Conservation (phyloP, 2,797 vertebrate species). For the Acipenser transmontanus region DNA sequence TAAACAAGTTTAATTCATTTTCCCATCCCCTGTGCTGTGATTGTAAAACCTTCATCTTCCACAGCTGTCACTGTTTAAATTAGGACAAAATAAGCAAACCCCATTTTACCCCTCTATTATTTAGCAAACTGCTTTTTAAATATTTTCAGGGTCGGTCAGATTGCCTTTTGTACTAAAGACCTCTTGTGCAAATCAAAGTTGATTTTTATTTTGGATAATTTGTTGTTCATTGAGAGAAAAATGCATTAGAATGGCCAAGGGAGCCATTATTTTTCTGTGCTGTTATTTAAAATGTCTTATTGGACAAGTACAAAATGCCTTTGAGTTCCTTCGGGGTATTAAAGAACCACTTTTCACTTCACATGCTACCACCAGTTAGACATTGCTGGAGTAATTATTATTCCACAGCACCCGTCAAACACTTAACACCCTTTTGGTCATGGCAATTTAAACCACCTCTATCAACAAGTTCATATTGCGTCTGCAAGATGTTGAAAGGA, state of each 20-base stretch:
- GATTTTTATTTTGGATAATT: constrained; percentile 68
- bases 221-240: constrained; percentile 74
- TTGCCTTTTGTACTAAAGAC: constrained; percentile 60
- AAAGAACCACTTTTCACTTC: constrained; percentile 40
- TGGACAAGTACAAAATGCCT: constrained; percentile 66
- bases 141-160: constrained; percentile 57
- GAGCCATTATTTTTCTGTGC: constrained; percentile 68
- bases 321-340: constrained; percentile 62
- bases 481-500: constrained; percentile 2
- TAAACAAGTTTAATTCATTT: too few species aligned
- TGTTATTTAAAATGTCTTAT: constrained; percentile 71
- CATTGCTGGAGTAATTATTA: background rate
- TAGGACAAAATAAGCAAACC: too few species aligned
- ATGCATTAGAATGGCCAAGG: constrained; percentile 69
- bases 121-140: background rate
- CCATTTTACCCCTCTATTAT: too few species aligned
- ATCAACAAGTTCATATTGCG: background rate
- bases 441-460: background rate
- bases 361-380: constrained; percentile 2
- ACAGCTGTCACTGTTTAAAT: too few species aligned
- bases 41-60: too few species aligned
- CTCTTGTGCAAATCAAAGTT: constrained; percentile 67
- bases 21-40: too few species aligned
- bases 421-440: background rate
- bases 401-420: background rate